A percentile compares a stretch with the other conserved stretches of the same genome.
Evolutionary conservation across 2,797 vertebrate genomes (phyloP).

Genomic region (Phyllotis vaccarum): DNA sequence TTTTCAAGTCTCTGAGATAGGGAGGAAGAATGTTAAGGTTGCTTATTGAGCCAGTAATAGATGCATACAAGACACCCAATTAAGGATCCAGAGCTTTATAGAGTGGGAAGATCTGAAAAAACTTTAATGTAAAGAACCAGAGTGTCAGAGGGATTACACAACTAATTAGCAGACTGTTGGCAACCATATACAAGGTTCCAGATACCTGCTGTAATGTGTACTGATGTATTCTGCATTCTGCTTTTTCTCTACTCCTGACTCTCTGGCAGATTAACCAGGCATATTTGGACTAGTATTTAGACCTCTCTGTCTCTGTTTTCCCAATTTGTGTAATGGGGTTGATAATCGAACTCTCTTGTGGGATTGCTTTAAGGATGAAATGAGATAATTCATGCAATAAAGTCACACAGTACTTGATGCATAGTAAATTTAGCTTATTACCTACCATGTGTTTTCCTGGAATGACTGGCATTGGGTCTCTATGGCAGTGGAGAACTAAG

Average conservation of each 20-base stretch:
- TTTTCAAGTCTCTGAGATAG: slow-evolving; percentile 13
- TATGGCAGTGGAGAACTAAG: slow-evolving; percentile 45
- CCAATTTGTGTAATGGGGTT: not conserved
- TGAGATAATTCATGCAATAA: not conserved
- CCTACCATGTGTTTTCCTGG: not conserved
- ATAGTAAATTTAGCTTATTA: not conserved
- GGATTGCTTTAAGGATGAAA: slow-evolving; percentile 5
- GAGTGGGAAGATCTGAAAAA: not conserved
- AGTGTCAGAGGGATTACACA: not conserved
- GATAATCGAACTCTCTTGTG: not conserved
- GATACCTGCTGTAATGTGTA: not conserved
- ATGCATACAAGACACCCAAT: slow-evolving; percentile 25
- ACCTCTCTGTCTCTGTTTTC: not conserved
- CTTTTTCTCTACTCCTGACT: not conserved
- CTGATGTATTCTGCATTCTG: not conserved
- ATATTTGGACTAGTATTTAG: slow-evolving; percentile 8
- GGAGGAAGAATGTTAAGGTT: not conserved
- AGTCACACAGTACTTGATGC: not conserved
- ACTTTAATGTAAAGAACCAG: slow-evolving; percentile 50
- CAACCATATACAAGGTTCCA: not conserved
- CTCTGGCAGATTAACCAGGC: not conserved
- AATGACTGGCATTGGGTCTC: slow-evolving; percentile 15
- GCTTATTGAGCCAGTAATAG: slow-evolving; percentile 56
- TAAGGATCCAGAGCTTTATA: slow-evolving; percentile 51
- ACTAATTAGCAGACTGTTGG: slow-evolving; percentile 33